phyloP scores from a whole-genome alignment of 2,888 invertebrate species.

The Xestia xanthographa region DNA sequence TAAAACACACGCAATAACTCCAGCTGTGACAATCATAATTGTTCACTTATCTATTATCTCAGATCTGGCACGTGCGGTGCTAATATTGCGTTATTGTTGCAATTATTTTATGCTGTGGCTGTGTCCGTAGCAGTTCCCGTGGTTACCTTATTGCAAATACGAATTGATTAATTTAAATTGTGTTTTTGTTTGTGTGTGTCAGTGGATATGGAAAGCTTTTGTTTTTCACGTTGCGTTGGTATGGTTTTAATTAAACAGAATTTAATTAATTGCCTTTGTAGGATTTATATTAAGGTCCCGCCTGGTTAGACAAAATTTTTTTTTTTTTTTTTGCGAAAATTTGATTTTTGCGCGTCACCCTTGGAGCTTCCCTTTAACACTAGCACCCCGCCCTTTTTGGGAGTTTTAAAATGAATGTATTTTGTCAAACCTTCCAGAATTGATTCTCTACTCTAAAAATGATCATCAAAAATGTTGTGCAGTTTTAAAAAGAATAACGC shows the following conservation, averaged over 20 bases:
- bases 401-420: neutral
- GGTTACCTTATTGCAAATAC: constrained; percentile 48
- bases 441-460: neutral
- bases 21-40: constrained; percentile 58
- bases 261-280: neutral
- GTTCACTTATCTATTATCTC: constrained; percentile 59
- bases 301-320: no score
- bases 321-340: no score
- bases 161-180: constrained; percentile 10
- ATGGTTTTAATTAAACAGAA: neutral
- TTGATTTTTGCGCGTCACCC: no score
- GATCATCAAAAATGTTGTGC: neutral
- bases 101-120: constrained; percentile 15
- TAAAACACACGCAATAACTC: constrained; percentile 46
- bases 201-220: neutral
- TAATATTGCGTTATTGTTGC: constrained; percentile 52
- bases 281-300: neutral
- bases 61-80: constrained; percentile 62
- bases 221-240: neutral
- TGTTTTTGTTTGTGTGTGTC: neutral
- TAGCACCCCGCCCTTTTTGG: neutral
- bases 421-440: neutral
- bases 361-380: no score
- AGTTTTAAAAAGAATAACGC: neutral
- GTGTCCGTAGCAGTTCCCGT: constrained; percentile 33